Evolutionary conservation across 2,797 vertebrate species (phyloP), one percentile per base, ranked within the genome.

Genomic region (Hydrophis major): DNA sequence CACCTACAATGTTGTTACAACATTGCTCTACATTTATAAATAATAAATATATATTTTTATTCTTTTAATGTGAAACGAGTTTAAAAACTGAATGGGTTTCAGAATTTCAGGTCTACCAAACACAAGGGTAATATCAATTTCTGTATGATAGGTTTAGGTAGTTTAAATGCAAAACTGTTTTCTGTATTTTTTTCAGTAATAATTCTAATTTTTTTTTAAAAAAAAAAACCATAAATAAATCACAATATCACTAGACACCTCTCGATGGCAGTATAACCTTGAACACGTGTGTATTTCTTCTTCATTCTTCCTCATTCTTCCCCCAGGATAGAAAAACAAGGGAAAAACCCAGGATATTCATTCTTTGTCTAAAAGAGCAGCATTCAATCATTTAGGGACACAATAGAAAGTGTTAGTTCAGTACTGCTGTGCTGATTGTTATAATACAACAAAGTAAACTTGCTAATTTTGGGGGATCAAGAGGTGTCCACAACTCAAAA

Each of bases 251-350:
- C 37, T 63, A 95, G 95, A 93, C 90, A 96, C 96, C 96, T 97
- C 96, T 97, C 96, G 95, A 97, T 96, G 96, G 97, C 96, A 97
- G 96, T 95, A 97, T 92, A 97, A 96, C 90, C 95, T 97, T 96
- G 94, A 93, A 95, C 92, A 96, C 28, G 12, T 37, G 56, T 92
- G 86, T 88, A 93, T 92, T 93, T 27, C 90, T 87, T 92, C 93
- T 74, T 69, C 53, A 22, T 90, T 92, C 83, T 89, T 92, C 89
- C 74, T 69, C 53, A 22, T 90, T 92, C 86, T 89, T 92, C 89
- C 74, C n/a, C 92, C 55, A 83, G 61, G 95, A 89, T 0, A 12
- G 88, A 94, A 95, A 90, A 27, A 32, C 16, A 90, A 92, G 47
- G 0, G 25, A 92, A 96, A 93, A n/a, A 11, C 94, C 90, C 20